Base-by-base conservation (phyloP, 2,888 invertebrate genomes). In the Baronia brevicornis region DNA sequence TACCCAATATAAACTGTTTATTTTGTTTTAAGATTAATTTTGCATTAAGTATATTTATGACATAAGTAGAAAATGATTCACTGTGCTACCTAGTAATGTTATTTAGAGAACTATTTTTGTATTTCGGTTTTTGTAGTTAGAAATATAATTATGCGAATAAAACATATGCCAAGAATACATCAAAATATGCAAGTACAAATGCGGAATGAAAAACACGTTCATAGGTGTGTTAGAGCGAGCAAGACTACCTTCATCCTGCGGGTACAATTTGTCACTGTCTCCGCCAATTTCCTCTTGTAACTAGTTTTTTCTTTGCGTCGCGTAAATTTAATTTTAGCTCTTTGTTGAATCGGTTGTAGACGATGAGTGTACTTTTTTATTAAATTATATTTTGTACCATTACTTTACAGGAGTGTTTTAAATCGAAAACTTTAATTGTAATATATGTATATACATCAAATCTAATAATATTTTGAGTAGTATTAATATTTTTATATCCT, bases 231-330 rank as follows among this genome's bases (percentile, higher is more conserved):
- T 51, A 54, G 59, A 75, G 48, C 22, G 57, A 51, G 65, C 57
- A 35, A 38, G 40, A 47, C 48, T 47, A 62, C 39, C 51, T 59
- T 62, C 60, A 67, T 74, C 69, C 72, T 62, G 71, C 57, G 68
- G 67, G 69, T 61, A 69, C 78, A 70, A 79, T 82, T 80, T 80
- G 74, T 82, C 82, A 80, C 71, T 79, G 82, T 82, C 82, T 68
- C 66, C 70, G 65, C 71, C 78, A 82, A 80, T 82, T 82, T 82
- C 72, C 75, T 64, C 72, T 69, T 69, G 78, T 77, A 80, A 80
- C 77, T 79, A 80, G 79, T 78, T 82, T 79, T 82, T 79, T 82
- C 75, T 74, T 77, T 73, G 66, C 71, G 60, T 65, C 69, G 71
- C 74, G 74, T 77, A 79, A 80, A 80, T 82, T 80, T 75, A 80